Conservation (phyloP, 2,113 vertebrate species). For the Morone chrysops region DNA sequence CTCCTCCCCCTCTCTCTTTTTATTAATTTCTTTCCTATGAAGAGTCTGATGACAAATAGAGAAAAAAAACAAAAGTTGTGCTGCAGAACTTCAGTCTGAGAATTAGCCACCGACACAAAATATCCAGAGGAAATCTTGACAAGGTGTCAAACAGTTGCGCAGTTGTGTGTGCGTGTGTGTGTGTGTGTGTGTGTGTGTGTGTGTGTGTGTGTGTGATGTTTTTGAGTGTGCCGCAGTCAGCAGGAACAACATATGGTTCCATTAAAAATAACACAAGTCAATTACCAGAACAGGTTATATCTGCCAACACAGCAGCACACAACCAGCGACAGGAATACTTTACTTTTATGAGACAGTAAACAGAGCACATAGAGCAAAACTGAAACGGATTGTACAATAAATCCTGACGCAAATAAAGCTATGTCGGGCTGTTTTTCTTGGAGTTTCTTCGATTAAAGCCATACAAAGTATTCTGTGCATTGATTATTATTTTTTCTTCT, state of each 20-base stretch:
- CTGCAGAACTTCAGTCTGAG: slow-evolving; percentile 5
- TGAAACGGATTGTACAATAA: slow-evolving; percentile 28
- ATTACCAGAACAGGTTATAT: slow-evolving; percentile 67
- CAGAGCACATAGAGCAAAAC: slow-evolving; percentile 4
- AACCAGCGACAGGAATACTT: slow-evolving; percentile 36
- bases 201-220: slow-evolving; percentile 44
- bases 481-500: background rate
- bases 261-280: slow-evolving; percentile 77
- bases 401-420: slow-evolving; percentile 10
- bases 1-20: background rate
- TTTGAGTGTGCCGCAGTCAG: slow-evolving; percentile 63
- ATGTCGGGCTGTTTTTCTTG: background rate
- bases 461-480: background rate
- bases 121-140: slow-evolving; percentile 58
- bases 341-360: slow-evolving; percentile 52
- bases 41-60: background rate
- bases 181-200: no score
- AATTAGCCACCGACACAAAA: slow-evolving; percentile 27
- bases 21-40: background rate
- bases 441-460: background rate
- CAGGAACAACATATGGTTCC: slow-evolving; percentile 76
- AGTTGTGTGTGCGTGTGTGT: no score
- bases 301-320: slow-evolving; percentile 60
- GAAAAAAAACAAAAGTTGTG: slow-evolving; percentile 31
- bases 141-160: slow-evolving; percentile 60